phyloP scores from a whole-genome alignment of 2,797 vertebrate genomes.

The Dryobates pubescens region DNA sequence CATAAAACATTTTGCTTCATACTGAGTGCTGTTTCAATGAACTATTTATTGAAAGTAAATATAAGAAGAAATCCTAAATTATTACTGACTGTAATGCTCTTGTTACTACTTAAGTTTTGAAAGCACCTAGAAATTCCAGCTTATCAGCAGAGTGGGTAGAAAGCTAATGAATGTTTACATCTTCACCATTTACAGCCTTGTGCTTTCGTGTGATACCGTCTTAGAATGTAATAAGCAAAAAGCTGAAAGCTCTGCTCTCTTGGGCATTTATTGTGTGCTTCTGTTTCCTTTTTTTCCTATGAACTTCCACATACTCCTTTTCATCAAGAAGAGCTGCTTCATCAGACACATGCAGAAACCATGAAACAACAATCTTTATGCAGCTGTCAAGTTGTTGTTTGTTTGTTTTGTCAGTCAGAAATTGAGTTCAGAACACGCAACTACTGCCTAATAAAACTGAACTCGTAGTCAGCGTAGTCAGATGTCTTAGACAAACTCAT shows the following conservation, averaged over 20 bases:
- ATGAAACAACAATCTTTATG: background rate
- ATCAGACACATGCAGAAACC: background rate
- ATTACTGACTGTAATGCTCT: background rate
- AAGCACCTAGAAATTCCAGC: background rate
- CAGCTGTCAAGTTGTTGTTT: background rate
- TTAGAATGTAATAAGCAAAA: background rate
- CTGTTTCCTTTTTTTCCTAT: background rate
- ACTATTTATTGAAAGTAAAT: background rate
- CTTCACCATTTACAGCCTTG: background rate
- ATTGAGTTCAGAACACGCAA: background rate
- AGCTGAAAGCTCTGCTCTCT: background rate
- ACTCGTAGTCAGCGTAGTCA: background rate
- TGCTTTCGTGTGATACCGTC: background rate
- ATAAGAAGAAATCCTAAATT: background rate
- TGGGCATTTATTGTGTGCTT: background rate
- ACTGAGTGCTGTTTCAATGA: background rate
- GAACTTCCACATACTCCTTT: background rate
- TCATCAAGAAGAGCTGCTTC: background rate
- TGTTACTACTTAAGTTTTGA: background rate
- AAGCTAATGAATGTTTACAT: background rate
- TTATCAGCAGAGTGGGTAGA: background rate
- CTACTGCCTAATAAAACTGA: conserved; percentile 8
- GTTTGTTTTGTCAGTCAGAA: background rate
- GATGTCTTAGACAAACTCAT: background rate
- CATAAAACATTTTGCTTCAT: background rate